A percentile compares a stretch with the other conserved stretches of the same genome.
Conservation (phyloP, 1,140 invertebrate species). For the Zaprionus camerounensis region DNA sequence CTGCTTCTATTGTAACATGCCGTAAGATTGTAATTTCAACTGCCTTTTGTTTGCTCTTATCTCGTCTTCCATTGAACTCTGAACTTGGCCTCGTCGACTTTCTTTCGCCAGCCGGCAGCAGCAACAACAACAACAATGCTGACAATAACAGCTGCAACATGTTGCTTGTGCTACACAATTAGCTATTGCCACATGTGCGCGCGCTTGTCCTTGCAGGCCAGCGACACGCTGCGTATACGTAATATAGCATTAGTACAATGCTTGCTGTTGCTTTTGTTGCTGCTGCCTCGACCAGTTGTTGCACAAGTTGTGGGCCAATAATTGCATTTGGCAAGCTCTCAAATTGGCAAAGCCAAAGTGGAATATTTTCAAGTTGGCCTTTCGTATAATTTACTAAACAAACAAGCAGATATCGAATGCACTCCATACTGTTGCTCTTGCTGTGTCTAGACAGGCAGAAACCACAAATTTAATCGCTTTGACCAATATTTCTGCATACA, state of each 20-base stretch:
- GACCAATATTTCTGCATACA: slow-evolving; percentile 25
- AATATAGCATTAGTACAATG: slow-evolving; percentile 42
- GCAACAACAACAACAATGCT: background rate
- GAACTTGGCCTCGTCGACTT: slow-evolving; percentile 70
- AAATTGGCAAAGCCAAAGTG: slow-evolving; percentile 7
- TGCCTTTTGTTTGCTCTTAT: slow-evolving; percentile 32
- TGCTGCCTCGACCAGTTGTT: background rate
- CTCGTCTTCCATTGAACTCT: slow-evolving; percentile 69
- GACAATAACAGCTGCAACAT: slow-evolving; percentile 41
- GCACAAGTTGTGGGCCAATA: slow-evolving; percentile 20
- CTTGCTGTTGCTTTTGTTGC: slow-evolving; percentile 19
- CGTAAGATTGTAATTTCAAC: slow-evolving; percentile 23
- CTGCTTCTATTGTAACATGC: slow-evolving; percentile 9
- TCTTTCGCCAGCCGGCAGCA: slow-evolving; percentile 44
- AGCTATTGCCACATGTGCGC: slow-evolving; percentile 8
- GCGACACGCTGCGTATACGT: slow-evolving; percentile 63
- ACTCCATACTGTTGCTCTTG: background rate
- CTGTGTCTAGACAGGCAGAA: slow-evolving; percentile 15
- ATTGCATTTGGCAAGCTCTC: slow-evolving; percentile 33
- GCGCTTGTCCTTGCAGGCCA: slow-evolving; percentile 39
- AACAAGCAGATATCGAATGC: slow-evolving; percentile 10
- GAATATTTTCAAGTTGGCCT: slow-evolving; percentile 15
- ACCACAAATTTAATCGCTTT: slow-evolving; percentile 29
- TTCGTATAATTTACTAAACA: slow-evolving; percentile 15
- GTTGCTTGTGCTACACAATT: slow-evolving; percentile 10